phyloP scores from a whole-genome alignment of 2,797 vertebrate species.

The Linurgus olivaceus region DNA sequence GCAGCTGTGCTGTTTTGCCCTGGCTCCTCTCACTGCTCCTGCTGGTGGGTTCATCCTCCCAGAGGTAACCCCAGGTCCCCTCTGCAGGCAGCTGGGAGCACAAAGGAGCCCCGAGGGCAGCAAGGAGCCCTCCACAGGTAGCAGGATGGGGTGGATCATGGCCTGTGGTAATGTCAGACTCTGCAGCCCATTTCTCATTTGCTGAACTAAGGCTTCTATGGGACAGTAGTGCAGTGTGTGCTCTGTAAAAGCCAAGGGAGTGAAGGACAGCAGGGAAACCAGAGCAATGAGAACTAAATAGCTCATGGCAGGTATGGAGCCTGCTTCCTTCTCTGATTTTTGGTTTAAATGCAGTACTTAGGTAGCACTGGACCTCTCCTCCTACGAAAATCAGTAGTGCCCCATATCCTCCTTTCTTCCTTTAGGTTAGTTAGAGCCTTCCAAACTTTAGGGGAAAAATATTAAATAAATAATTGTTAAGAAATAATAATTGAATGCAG shows the following conservation, averaged over 20 bases:
- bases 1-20: neutral
- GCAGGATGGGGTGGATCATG: neutral
- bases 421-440: neutral
- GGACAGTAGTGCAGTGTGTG: constrained; percentile 59
- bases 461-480: neutral
- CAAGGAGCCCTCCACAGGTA: neutral
- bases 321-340: neutral
- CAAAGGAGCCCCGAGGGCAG: constrained; percentile 1
- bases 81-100: neutral
- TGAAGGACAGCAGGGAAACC: neutral
- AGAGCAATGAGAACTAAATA: neutral
- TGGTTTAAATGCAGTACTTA: neutral
- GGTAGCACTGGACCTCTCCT: neutral
- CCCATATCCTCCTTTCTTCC: neutral
- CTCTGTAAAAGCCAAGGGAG: neutral
- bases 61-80: neutral
- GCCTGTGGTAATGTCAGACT: neutral
- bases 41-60: neutral
- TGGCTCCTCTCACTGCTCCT: neutral
- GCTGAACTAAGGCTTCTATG: neutral
- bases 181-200: constrained; percentile 59
- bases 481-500: neutral
- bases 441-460: neutral
- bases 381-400: neutral
- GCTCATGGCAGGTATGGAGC: neutral